Evolutionary conservation across 1,140 invertebrate species (phyloP).

Genomic region (Oncopodura yosiiana): DNA sequence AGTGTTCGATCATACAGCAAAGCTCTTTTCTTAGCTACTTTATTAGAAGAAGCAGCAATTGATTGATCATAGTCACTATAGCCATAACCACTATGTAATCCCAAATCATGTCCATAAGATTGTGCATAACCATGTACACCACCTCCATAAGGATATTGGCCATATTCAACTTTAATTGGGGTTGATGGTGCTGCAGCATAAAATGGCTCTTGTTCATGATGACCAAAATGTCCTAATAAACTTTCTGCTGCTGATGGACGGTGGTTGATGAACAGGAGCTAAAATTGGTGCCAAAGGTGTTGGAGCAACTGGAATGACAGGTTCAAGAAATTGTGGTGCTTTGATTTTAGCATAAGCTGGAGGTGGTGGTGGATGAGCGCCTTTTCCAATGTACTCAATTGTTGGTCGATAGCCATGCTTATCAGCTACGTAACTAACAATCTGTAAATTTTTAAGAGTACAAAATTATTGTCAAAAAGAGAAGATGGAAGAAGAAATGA

Average conservation of each 20-base stretch:
- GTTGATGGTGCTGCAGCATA: too few relatives aligned
- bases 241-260: background rate
- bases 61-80: background rate
- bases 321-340: slow-evolving; percentile 3
- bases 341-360: slow-evolving; percentile 33
- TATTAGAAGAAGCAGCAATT: slow-evolving; percentile 6
- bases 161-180: background rate
- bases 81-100: background rate
- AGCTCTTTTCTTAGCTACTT: slow-evolving; percentile 19
- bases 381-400: slow-evolving; percentile 32
- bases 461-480: too few relatives aligned
- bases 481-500: too few relatives aligned
- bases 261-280: background rate
- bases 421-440: slow-evolving; percentile 34
- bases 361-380: slow-evolving; percentile 32
- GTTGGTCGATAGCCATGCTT: slow-evolving; percentile 31
- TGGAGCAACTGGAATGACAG: background rate
- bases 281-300: background rate
- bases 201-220: too few relatives aligned
- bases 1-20: slow-evolving; percentile 28
- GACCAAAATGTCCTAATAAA: background rate
- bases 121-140: background rate
- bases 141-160: background rate
- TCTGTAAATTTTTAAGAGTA: too few relatives aligned
- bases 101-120: slow-evolving; percentile 6